These are phyloP conservation scores for Drosophila kurseongensis DNA, from an alignment of 1,140 invertebrate species.

Conservation along the genomic window DNA sequence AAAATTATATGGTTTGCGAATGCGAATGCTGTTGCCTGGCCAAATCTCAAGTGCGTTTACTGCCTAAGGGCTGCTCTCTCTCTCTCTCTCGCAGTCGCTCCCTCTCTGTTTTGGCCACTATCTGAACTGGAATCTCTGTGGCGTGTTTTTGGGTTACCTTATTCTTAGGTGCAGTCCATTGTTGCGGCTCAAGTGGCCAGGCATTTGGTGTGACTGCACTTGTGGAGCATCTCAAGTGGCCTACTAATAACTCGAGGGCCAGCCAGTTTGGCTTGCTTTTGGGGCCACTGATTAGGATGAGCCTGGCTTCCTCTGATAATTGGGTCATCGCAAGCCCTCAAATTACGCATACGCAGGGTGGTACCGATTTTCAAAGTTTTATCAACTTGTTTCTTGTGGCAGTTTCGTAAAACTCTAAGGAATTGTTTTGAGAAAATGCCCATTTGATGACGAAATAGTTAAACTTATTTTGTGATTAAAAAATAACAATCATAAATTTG, in stretches of 20 bases:
- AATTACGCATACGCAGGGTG: conserved; percentile 23
- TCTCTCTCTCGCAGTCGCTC: background rate
- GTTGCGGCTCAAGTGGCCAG: conserved; percentile 51
- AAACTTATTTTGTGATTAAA: too few relatives aligned
- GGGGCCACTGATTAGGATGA: conserved; percentile 46
- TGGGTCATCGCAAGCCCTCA: conserved; percentile 30
- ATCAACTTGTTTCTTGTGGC: too few relatives aligned
- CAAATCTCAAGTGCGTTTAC: conserved; percentile 58
- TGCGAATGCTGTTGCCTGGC: conserved; percentile 32
- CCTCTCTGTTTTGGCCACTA: conserved; percentile 28
- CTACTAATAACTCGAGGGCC: conserved; percentile 70
- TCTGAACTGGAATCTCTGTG: conserved; percentile 31
- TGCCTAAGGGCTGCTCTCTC: conserved; percentile 31
- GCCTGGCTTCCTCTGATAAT: conserved; percentile 26
- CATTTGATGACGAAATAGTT: too few relatives aligned
- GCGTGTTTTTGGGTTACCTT: conserved; percentile 60
- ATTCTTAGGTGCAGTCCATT: conserved; percentile 55
- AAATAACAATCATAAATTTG: too few relatives aligned
- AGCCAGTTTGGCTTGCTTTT: conserved; percentile 24
- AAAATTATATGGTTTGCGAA: background rate
- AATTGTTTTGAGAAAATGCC: too few relatives aligned
- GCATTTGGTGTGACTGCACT: conserved; percentile 58
- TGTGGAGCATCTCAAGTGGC: conserved; percentile 71
- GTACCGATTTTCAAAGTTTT: too few relatives aligned
- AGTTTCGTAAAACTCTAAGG: too few relatives aligned